These are phyloP conservation scores for Ardeotis arabs DNA, from an alignment of 2,113 vertebrate genomes.

Conservation along the genomic window DNA sequence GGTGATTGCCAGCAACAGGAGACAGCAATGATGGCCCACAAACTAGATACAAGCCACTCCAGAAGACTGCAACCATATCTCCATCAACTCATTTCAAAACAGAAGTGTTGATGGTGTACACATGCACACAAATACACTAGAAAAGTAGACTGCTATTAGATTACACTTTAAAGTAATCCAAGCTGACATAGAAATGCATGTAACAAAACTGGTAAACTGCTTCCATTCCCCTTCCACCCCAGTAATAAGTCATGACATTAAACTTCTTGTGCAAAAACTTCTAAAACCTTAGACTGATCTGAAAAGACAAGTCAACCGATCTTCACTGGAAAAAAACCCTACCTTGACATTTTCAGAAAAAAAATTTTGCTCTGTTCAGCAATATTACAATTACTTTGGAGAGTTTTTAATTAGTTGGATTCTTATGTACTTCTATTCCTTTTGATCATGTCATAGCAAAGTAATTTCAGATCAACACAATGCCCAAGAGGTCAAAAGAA, in stretches of 20 bases:
- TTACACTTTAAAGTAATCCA: background rate
- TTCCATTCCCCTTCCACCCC: background rate
- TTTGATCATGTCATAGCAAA: background rate
- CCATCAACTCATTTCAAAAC: rapidly evolving
- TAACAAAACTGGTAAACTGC: background rate
- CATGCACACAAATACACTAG: rapidly evolving
- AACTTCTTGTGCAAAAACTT: background rate
- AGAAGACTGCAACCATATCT: background rate
- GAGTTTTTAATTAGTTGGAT: background rate
- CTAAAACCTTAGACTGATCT: background rate
- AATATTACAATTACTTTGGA: background rate
- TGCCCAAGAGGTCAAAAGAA: background rate
- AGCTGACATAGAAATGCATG: background rate
- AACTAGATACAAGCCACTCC: background rate
- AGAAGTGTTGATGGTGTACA: background rate
- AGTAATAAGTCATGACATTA: background rate
- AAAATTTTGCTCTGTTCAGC: background rate
- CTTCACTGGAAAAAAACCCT: background rate
- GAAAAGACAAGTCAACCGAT: background rate
- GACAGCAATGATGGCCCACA: background rate
- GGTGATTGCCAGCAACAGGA: background rate
- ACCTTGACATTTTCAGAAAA: background rate
- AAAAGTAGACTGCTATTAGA: background rate
- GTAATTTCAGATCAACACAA: background rate
- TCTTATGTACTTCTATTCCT: background rate